A percentile compares a stretch with the other conserved stretches of the same genome.
Evolutionary conservation across 2,888 invertebrate species (phyloP).

Genomic region (Rotaria sp.): DNA sequence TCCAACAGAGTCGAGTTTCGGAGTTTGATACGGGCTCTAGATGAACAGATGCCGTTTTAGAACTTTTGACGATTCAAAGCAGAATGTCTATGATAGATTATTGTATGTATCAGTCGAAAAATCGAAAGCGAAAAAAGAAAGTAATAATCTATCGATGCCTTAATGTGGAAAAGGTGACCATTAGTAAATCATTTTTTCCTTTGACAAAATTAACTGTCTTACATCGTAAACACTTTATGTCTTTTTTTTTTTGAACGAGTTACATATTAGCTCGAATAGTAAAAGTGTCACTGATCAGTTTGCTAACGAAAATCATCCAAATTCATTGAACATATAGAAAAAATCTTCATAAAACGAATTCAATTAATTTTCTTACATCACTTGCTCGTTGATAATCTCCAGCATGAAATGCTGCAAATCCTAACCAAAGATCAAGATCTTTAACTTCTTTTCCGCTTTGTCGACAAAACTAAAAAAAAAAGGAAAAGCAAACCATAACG

Average conservation of each 20-base stretch:
- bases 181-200: too few relatives aligned
- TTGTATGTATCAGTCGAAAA: background rate
- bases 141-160: too few relatives aligned
- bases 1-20: too few relatives aligned
- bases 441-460: conserved; percentile 34
- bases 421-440: conserved; percentile 71
- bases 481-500: background rate
- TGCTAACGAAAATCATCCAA: background rate
- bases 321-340: background rate
- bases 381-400: conserved; percentile 81
- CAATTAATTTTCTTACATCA: conserved; percentile 57
- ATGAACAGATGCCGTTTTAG: too few relatives aligned
- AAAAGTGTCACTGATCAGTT: too few relatives aligned
- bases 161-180: too few relatives aligned
- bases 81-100: background rate
- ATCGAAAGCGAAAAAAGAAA: background rate
- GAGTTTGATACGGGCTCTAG: too few relatives aligned
- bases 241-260: too few relatives aligned
- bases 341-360: background rate
- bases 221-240: too few relatives aligned
- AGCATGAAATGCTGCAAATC: conserved; percentile 87
- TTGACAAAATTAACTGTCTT: too few relatives aligned
- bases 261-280: too few relatives aligned
- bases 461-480: conserved; percentile 29
- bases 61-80: background rate